These are phyloP conservation scores for Tichodroma muraria DNA, from an alignment of 2,113 vertebrate genomes.

Conservation along the genomic window DNA sequence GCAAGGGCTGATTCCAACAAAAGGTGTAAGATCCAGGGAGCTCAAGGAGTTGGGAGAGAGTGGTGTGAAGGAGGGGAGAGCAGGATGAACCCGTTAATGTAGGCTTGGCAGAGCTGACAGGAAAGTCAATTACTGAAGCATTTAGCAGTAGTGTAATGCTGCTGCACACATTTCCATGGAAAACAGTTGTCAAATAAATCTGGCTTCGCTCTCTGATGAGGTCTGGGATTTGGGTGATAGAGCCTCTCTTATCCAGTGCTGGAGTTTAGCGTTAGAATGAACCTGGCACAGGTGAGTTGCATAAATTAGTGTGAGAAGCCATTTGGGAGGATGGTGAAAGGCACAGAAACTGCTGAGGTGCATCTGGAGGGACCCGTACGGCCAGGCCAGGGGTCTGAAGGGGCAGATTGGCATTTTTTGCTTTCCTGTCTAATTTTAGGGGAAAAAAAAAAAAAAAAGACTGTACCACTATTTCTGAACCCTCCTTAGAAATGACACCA, in stretches of 20 bases:
- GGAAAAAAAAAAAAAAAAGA: too few species aligned
- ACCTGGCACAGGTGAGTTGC: rapidly evolving
- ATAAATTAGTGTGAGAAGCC: rapidly evolving
- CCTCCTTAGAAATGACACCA: neutral
- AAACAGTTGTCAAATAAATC: neutral
- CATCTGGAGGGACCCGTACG: neutral
- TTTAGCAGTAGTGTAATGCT: neutral
- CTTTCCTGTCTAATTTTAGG: neutral
- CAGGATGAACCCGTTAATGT: neutral
- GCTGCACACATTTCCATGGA: neutral
- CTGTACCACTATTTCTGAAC: neutral
- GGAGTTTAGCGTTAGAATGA: neutral
- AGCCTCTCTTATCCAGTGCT: neutral
- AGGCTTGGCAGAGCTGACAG: neutral
- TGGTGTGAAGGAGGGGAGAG: neutral
- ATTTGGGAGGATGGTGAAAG: neutral
- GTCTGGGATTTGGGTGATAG: neutral
- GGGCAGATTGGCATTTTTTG: neutral
- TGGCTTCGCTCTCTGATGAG: neutral
- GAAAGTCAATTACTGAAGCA: neutral
- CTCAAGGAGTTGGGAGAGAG: neutral
- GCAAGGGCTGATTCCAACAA: too few species aligned
- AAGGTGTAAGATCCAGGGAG: neutral
- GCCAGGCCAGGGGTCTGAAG: neutral
- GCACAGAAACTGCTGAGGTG: neutral